Base-by-base conservation (phyloP, 2,113 vertebrate genomes). In the Trogon surrucura region DNA sequence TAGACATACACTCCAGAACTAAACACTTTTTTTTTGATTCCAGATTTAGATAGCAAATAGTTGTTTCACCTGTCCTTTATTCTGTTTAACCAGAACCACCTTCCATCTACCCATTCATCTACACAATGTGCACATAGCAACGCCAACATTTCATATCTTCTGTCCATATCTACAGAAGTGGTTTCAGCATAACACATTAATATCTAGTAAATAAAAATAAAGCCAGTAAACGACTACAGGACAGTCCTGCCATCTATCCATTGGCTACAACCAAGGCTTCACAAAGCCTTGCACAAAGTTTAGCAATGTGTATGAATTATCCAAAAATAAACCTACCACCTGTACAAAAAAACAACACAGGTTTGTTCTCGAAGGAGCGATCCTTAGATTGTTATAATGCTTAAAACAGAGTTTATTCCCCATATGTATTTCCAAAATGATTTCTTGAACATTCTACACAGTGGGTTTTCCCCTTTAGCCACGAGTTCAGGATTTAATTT, bases 51-150 rank as follows among this genome's bases (percentile, higher is more conserved):
- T 82, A 95, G 83, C 92, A 97, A 95, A 95, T 81, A 96, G 92
- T 84, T 92, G 56, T 95, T 97, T 95, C 94, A 96, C 88, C 93
- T 96, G 96, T 97, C 96, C 96, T 96, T 97, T 96, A 96, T 96
- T 97, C 97, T 95, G 94, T 97, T 92, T 97, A 96, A 88, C 92
- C 97, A 97, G 91, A 96, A 98, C 98, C 97, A 99, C 98, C 98
- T 98, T 98, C 91, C 96, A 97, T 97, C 95, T 97, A 97, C 96
- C 95, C 97, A 91, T 95, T 98, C 98, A 95, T 97, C 97, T 98
- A 97, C 95, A 98, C 98, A 98, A 97, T 97, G 97, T 98, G 94
- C 98, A 99, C 98, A 87, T 98, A 98, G 98, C 99, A 98, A 98
- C 98, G 96, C 98, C 98, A 98, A 98, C 96, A 72, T 97, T 98